phyloP scores from a whole-genome alignment of 1,140 invertebrate genomes.

The Medauroidea extradentata region DNA sequence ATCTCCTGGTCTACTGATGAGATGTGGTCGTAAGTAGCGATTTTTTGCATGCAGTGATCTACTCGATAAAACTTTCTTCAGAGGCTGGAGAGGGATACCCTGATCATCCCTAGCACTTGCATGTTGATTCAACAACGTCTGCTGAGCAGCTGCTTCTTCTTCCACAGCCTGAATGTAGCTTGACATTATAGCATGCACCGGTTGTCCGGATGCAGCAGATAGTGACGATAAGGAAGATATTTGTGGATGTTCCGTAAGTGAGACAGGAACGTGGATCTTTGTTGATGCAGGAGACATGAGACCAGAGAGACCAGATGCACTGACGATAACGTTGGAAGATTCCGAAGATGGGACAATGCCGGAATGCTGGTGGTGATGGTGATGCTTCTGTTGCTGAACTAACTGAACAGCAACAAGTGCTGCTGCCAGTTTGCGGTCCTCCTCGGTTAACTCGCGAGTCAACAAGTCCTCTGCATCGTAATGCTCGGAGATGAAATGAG shows the following conservation, averaged over 20 bases:
- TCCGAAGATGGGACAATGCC: not conserved
- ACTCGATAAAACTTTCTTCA: constrained; percentile 30
- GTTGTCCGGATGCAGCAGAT: constrained; percentile 18
- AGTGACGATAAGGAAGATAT: constrained; percentile 21
- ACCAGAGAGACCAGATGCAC: constrained; percentile 3
- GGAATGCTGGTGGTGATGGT: constrained; percentile 31
- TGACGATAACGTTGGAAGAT: constrained; percentile 21
- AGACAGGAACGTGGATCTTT: constrained; percentile 9
- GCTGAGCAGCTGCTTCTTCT: constrained; percentile 19
- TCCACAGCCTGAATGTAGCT: constrained; percentile 31
- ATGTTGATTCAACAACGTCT: constrained; percentile 18
- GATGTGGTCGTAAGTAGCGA: not conserved
- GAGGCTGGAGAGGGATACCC: constrained; percentile 28
- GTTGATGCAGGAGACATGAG: not conserved
- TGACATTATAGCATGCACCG: constrained; percentile 25
- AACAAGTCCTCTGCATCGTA: constrained; percentile 11
- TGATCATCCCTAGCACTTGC: constrained; percentile 23
- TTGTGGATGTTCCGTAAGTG: constrained; percentile 11
- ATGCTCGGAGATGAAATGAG: constrained; percentile 15
- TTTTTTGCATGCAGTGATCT: not conserved
- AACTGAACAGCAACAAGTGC: constrained; percentile 50
- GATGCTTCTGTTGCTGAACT: constrained; percentile 48
- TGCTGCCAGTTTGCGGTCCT: constrained; percentile 47
- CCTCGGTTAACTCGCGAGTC: constrained; percentile 40
- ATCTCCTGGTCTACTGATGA: not conserved